Evolutionary conservation across 2,888 invertebrate genomes (phyloP), one percentile per base, ranked within the genome.

Genomic region (Brachycybe producta): DNA sequence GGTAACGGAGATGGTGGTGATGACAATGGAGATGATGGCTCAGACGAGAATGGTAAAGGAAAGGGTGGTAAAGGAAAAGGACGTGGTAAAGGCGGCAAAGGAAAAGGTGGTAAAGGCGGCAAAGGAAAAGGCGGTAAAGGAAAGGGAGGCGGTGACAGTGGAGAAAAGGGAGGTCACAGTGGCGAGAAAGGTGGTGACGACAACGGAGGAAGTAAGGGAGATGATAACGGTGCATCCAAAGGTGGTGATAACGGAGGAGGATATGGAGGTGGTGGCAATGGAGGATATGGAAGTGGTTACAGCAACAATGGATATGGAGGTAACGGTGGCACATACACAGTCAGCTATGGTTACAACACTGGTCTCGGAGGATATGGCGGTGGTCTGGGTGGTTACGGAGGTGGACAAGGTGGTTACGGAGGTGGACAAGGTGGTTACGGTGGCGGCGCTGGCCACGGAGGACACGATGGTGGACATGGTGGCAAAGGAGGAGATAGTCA

Each of bases 61-160:
- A n/a, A n/a, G n/a, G n/a, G n/a, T n/a, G n/a, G n/a, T n/a, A n/a
- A n/a, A n/a, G n/a, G n/a, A n/a, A n/a, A n/a, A n/a, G n/a, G n/a
- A n/a, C n/a, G n/a, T n/a, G n/a, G n/a, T n/a, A n/a, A n/a, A n/a
- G n/a, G n/a, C n/a, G n/a, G n/a, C n/a, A n/a, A 13, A 8, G 13
- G 13, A 28, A 36, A 35, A 19, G 36, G 47, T 36, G 38, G 47
- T 17, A 17, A 47, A n/a, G 47, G 47, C 19, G 32, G 34, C 11
- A 38, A 27, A n/a, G 36, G 47, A 26, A n/a, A n/a, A n/a, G 11
- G 34, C 3, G 34, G 45, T 15, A 34, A 23, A 8, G 45, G 23
- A 5, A 21, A 34, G 8, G 34, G 45, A 11, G 45, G 34, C 19
- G 47, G 38, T 27, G 27, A 47, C 5, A 38, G 36, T 11, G 35